A percentile compares a stretch with the other conserved stretches of the same genome.
Conservation (phyloP, 1,140 invertebrate genomes). For the Temnothorax curvispinosus region DNA sequence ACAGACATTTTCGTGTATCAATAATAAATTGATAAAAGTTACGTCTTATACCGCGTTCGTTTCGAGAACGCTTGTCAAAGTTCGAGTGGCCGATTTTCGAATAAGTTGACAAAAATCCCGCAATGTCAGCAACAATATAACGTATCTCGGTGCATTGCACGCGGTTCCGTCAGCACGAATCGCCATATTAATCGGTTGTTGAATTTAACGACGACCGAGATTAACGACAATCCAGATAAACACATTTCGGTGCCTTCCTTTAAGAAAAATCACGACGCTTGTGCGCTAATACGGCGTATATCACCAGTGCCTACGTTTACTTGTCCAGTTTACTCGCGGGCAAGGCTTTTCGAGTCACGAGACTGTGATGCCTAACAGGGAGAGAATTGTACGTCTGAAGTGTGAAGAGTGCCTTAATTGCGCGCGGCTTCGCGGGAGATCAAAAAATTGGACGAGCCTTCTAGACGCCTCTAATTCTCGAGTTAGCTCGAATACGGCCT, state of each 20-base stretch:
- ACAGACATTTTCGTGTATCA: neutral
- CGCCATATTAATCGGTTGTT: slow-evolving; percentile 59
- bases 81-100: neutral
- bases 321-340: neutral
- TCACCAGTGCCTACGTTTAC: slow-evolving; percentile 24
- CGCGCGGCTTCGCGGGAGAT: slow-evolving; percentile 27
- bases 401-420: slow-evolving; percentile 68
- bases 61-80: neutral
- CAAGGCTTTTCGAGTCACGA: neutral
- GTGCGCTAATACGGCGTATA: neutral
- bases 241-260: slow-evolving; percentile 63
- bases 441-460: slow-evolving; percentile 65
- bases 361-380: slow-evolving; percentile 20
- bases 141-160: slow-evolving; percentile 28
- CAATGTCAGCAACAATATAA: too few species aligned
- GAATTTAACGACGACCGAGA: neutral
- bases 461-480: slow-evolving; percentile 66
- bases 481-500: slow-evolving; percentile 44
- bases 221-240: slow-evolving; percentile 34
- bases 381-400: neutral
- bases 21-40: slow-evolving; percentile 1
- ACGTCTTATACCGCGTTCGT: neutral
- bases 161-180: slow-evolving; percentile 60
- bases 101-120: neutral
- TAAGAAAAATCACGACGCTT: neutral